Conservation (phyloP, 2,888 invertebrate genomes). For the Proisotoma minuta region DNA sequence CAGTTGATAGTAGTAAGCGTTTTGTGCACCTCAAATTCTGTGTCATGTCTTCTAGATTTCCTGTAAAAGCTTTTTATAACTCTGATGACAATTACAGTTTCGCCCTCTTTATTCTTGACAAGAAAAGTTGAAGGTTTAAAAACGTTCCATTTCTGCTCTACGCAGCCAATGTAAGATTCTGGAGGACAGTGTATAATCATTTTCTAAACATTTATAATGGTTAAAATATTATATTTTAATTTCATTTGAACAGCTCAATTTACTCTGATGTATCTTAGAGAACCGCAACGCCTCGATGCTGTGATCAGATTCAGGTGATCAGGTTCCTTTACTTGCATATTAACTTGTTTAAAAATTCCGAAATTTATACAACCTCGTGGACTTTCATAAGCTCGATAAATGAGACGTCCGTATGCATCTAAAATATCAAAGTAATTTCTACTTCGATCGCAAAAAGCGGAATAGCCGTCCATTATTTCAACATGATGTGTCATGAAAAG, state of each 20-base stretch:
- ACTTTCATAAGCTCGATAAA: conserved; percentile 21
- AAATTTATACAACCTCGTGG: neutral
- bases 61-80: conserved; percentile 10
- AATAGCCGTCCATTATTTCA: conserved; percentile 12
- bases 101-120: conserved; percentile 13
- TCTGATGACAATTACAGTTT: conserved; percentile 10
- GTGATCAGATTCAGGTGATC: conserved; percentile 16
- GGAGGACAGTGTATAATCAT: conserved; percentile 15
- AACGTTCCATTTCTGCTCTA: conserved; percentile 17
- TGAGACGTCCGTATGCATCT: conserved; percentile 19
- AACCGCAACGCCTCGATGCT: neutral
- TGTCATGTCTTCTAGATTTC: conserved; percentile 13
- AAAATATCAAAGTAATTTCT: conserved; percentile 21
- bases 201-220: neutral
- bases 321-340: conserved; percentile 22
- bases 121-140: neutral
- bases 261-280: neutral
- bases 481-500: conserved; percentile 23
- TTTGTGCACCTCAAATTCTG: conserved; percentile 20
- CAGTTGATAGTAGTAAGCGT: neutral
- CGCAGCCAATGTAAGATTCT: conserved; percentile 15
- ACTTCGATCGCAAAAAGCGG: conserved; percentile 8
- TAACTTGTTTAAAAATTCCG: neutral
- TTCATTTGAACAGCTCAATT: too few relatives aligned
- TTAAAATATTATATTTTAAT: too few relatives aligned